Evolutionary conservation across 2,113 vertebrate species (phyloP), one percentile per base, ranked within the genome.

Genomic region (Cairina moschata): DNA sequence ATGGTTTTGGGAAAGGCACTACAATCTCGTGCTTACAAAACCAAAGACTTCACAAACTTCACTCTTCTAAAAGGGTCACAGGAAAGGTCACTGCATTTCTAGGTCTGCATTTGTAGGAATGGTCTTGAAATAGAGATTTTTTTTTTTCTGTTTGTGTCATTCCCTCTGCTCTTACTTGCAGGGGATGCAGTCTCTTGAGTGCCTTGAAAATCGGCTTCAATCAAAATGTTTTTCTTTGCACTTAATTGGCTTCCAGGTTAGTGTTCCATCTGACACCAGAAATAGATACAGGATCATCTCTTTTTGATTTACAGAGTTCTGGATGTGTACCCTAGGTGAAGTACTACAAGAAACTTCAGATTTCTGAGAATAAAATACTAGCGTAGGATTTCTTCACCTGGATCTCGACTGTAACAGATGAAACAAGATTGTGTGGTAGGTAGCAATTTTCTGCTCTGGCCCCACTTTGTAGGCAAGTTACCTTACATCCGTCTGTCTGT

Each of bases 81-180:
- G 42, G 65, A 94, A 91, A 95, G 93, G 90, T 95, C 90, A 96
- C 65, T 95, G 94, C 92, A 62, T 95, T 95, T 96, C 82, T 88
- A 88, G 91, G 93, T 90, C 79, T 94, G 16, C 46, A 34, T 77
- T 88, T 93, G 50, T 73, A 68, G 60, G 29, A 83, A 83, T 90
- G 32, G 16, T 63, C 60, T 78, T 83, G 40, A 75, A 71, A 81
- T 54, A 91, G 78, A 84, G 68, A 79, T 48, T 81, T 71, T 90
- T 46, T 46, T 81, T 83, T 71, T 90, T 91, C 46, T 81, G 38
- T 76, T 93, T 88, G 17, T 81, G 2, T 86, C 46, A 36, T 83
- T 91, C 46, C 40, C 13, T 65, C 65, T 75, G 65, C 76, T 83
- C 63, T 88, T 83, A 54, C 75, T 93, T 94, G 62, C 44, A 90